Evolutionary conservation across 2,797 vertebrate species (phyloP), one percentile per base, ranked within the genome.

Genomic region (Decapterus maruadsi): DNA sequence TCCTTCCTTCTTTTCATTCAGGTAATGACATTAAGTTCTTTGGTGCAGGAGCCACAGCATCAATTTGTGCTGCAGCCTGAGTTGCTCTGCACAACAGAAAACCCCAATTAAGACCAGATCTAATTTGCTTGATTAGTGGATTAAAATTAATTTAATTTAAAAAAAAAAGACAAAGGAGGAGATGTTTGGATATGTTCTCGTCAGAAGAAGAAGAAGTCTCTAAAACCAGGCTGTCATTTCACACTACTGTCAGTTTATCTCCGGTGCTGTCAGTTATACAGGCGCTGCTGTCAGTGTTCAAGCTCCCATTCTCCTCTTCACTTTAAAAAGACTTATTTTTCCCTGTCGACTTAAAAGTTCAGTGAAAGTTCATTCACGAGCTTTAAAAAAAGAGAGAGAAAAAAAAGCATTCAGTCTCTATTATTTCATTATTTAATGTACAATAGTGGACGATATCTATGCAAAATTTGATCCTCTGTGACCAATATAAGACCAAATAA

Each of bases 21-120:
- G 61, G 55, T 83, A 61, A 83, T 68, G 48, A 64, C 1, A 4
- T 68, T 76, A 64, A 53, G 16, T 38, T 63, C 34, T 58, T 77
- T 4, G 60, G 70, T 11, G 45, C 31, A 8, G 16, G 60, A 13
- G 61, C 40, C 40, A 16, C 17, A 51, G 3, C 9, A 3, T 51
- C 22, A 62, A 26, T 57, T 34, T 36, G 11, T 29, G 40, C 0
- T 50, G 2, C 40, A 55, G n/a, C 36, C 29, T 13, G 17, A 63
- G 36, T n/a, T n/a, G n/a, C 8, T 45, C 48, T 55, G 14, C 10
- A 38, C n/a, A 3, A 11, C 20, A 38, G 14, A 34, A 9, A 26
- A 8, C 7, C 34, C 20, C 17, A 54, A n/a, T 53, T 16, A 8
- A 19, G 9, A 13, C 1, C 3, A 29, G 5, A 13, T 34, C 34